These are phyloP conservation scores for Zoanthus solanderi DNA, from an alignment of 92 coral and sea anemone genomes.

Conservation along the genomic window DNA sequence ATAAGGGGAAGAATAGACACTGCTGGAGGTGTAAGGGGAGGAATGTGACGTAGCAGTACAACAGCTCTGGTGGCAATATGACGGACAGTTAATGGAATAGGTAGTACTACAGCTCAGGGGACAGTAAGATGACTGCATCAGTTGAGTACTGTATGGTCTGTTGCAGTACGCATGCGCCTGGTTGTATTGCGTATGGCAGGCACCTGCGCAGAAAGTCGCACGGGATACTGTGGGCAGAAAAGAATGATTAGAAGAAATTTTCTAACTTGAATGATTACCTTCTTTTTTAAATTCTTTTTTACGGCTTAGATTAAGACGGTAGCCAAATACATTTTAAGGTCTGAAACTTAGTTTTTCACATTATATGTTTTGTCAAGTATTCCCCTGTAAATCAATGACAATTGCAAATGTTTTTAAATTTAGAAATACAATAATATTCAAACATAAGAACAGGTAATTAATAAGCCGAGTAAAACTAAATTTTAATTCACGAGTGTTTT, in stretches of 20 bases:
- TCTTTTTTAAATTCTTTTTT: neutral
- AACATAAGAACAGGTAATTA: too few relatives aligned
- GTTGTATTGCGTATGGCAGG: constrained; percentile 14
- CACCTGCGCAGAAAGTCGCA: constrained; percentile 34
- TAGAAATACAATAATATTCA: too few relatives aligned
- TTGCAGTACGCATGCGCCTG: constrained; percentile 48
- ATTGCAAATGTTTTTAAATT: too few relatives aligned
- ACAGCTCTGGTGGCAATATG: constrained; percentile 47
- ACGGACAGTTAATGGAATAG: constrained; percentile 1
- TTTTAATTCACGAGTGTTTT: too few relatives aligned
- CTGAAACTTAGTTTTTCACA: too few relatives aligned
- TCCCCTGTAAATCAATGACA: too few relatives aligned
- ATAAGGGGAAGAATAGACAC: constrained; percentile 2
- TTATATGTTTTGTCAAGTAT: too few relatives aligned
- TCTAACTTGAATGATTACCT: neutral
- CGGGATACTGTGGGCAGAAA: constrained; percentile 6
- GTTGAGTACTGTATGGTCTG: constrained; percentile 25
- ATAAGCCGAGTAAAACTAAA: too few relatives aligned
- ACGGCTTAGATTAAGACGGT: neutral
- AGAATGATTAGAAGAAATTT: neutral
- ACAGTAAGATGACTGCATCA: constrained; percentile 34
- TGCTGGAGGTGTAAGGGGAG: constrained; percentile 6
- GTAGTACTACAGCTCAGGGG: constrained; percentile 12
- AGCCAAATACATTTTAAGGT: too few relatives aligned
- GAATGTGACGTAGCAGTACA: constrained; percentile 27